Evolutionary conservation across 35 echinoderm and acorn worm genomes (phyloP).

Genomic region (Ptychodera flava): DNA sequence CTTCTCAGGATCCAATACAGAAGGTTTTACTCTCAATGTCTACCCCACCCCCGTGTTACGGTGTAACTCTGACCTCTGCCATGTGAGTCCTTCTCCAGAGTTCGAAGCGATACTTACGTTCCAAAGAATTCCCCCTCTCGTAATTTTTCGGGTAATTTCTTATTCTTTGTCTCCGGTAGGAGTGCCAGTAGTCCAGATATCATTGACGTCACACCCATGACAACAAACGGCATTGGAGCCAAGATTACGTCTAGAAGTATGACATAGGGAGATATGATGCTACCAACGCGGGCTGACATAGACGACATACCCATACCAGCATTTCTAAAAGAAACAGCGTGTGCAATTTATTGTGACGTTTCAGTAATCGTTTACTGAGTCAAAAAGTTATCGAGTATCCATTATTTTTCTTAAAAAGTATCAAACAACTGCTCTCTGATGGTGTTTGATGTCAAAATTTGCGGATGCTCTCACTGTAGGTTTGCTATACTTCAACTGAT

Average conservation of each 20-base stretch:
- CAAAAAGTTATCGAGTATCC: no score
- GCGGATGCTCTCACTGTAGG: no score
- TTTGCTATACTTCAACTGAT: no score
- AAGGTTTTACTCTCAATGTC: no score
- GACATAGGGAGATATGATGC: conserved; percentile 18
- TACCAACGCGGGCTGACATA: conserved; percentile 17
- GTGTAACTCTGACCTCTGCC: no score
- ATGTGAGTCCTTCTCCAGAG: no score
- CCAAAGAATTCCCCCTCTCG: conserved; percentile 27
- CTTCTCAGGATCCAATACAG: no score
- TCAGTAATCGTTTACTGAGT: no score
- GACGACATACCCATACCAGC: conserved; percentile 29
- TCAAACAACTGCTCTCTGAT: no score
- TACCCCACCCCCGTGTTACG: no score
- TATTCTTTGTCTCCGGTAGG: conserved; percentile 21
- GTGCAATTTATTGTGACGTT: neutral
- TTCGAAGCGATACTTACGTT: conserved; percentile 4
- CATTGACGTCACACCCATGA: conserved; percentile 2
- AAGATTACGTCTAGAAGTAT: conserved; percentile 13
- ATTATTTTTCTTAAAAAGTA: no score
- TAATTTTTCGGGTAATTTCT: conserved; percentile 26
- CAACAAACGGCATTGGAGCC: conserved; percentile 30
- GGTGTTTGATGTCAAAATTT: no score
- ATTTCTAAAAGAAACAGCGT: neutral
- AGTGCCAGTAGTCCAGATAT: neutral